A percentile compares a stretch with the other conserved stretches of the same genome.
Evolutionary conservation across 1,140 invertebrate species (phyloP).

Genomic region (Mycetomoellerius zeteki): DNA sequence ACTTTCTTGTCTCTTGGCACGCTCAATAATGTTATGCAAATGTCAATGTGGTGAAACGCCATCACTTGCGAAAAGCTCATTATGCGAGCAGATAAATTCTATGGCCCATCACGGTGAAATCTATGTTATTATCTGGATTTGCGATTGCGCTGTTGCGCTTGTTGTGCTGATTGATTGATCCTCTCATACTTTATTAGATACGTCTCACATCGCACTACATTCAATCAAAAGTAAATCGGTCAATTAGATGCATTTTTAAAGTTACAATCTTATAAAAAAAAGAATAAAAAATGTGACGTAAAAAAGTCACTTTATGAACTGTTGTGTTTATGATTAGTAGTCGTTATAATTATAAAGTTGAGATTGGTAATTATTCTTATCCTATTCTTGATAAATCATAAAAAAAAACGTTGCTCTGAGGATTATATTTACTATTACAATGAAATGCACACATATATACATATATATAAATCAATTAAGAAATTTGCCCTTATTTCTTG

Average conservation of each 20-base stretch:
- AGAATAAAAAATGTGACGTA: not conserved
- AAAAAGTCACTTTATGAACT: not conserved
- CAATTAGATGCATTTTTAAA: not conserved
- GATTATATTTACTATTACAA: not conserved
- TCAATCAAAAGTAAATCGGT: conserved; percentile 8
- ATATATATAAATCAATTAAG: too few species aligned
- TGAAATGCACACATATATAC: not conserved
- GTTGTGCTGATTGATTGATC: conserved; percentile 23
- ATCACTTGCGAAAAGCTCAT: conserved; percentile 52
- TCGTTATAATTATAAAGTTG: not conserved
- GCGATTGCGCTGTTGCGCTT: not conserved
- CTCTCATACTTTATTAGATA: not conserved
- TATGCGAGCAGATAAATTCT: conserved; percentile 45
- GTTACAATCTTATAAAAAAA: not conserved
- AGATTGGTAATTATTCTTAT: not conserved
- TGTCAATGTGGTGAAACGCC: conserved; percentile 58
- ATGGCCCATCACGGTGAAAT: conserved; percentile 33
- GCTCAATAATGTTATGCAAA: conserved; percentile 49
- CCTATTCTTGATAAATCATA: not conserved
- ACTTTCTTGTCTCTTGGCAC: conserved; percentile 25
- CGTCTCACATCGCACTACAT: not conserved
- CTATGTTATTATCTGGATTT: conserved; percentile 14
- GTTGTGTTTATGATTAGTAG: not conserved
- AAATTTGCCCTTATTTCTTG: not conserved
- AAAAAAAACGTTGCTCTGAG: not conserved